These are phyloP conservation scores for Nomada hirtipes DNA, from an alignment of 2,888 invertebrate genomes.

Conservation along the genomic window DNA sequence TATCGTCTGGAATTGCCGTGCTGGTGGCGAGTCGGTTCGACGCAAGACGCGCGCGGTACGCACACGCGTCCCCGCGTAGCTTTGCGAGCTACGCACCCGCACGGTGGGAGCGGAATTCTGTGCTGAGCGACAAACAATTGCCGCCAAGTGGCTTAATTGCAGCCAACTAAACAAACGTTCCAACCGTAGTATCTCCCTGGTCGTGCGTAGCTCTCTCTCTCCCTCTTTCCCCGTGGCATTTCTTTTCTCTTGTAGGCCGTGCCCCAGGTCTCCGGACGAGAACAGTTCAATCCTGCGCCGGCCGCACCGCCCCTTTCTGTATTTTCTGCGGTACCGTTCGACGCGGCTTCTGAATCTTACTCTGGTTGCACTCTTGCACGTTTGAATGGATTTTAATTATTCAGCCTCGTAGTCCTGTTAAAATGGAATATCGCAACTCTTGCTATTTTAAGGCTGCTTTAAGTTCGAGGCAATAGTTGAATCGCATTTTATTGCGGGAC, in stretches of 20 bases:
- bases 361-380: not conserved
- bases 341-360: too few relatives aligned
- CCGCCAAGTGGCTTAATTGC: conserved; percentile 85
- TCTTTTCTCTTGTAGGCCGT: conserved; percentile 51
- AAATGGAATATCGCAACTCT: too few relatives aligned
- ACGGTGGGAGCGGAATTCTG: conserved; percentile 83
- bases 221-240: conserved; percentile 41
- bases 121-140: conserved; percentile 85
- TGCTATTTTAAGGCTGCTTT: too few relatives aligned
- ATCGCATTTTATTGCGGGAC: too few relatives aligned
- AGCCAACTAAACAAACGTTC: conserved; percentile 84
- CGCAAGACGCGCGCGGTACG: conserved; percentile 51
- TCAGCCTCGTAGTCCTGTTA: too few relatives aligned
- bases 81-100: conserved; percentile 60
- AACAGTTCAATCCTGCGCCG: not conserved
- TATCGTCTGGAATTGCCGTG: conserved; percentile 81
- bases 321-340: not conserved
- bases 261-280: conserved; percentile 34
- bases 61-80: conserved; percentile 50
- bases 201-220: conserved; percentile 25
- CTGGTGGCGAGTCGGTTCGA: conserved; percentile 77
- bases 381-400: too few relatives aligned
- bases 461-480: too few relatives aligned
- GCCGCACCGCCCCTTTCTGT: not conserved
- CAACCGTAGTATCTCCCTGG: conserved; percentile 72